Base-by-base conservation (phyloP, 92 coral and sea anemone genomes). In the Desmophyllum pertusum region DNA sequence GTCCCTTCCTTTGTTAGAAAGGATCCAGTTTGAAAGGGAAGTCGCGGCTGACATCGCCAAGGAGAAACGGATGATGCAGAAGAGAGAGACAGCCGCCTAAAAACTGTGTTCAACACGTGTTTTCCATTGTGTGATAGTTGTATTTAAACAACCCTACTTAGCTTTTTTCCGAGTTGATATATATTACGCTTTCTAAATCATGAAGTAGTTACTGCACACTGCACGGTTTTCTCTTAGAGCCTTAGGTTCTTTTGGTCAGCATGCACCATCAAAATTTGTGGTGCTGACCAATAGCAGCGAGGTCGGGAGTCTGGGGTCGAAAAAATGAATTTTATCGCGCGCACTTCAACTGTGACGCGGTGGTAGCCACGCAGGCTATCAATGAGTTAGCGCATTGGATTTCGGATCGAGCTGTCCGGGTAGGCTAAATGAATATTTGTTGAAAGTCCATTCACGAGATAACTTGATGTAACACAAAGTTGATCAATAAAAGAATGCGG, bases 11-110 rank as follows among this genome's bases (percentile, higher is more conserved):
- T 65, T 29, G 18, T 36, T 15, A 33, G 41, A 65, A 65, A 65
- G 70, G 39, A 65, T 65, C 70, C 41, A 65, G 39, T 65, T 65
- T 65, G 70, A 65, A 30, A 17, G 39, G 5, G 70, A 65, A 29
- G 41, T 65, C 39, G 70, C 70, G 8, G 70, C 70, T 15, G 29
- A 19, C 9, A 53, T 53, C 27, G 62, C 62, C n/a, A 53, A 53
- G 62, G 62, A 53, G 62, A 21, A 53, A 53, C 25, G 8, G n/a
- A 21, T 53, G 62, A 23, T 23, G 21, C 29, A 53, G 23, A 50
- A 50, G 23, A 10, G 23, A 50, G 17, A 13, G 19, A 2, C 55
- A 50, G 62, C 19, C 21, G 62, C 21, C 62, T 53, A 53, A n/a
- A n/a, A n/a, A n/a, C n/a, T n/a, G n/a, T n/a, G n/a, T n/a, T n/a